Evolutionary conservation across 2,113 vertebrate genomes (phyloP).

Genomic region (Strix uralensis): DNA sequence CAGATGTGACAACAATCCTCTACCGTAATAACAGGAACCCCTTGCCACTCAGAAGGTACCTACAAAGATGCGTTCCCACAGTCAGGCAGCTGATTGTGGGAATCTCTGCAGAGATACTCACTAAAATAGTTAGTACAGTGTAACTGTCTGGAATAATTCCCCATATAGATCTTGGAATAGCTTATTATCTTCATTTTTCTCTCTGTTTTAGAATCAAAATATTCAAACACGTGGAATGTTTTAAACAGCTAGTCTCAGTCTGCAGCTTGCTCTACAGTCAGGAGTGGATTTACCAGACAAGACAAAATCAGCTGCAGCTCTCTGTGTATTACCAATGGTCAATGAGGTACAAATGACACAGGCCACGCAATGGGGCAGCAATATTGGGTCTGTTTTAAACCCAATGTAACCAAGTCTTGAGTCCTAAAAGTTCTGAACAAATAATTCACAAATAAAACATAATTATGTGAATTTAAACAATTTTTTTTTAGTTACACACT

Average conservation of each 20-base stretch:
- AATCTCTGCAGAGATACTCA: neutral
- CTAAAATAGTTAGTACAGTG: neutral
- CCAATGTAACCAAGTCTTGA: neutral
- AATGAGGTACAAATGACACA: neutral
- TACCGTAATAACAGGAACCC: neutral
- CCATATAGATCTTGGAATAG: neutral
- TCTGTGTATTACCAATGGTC: neutral
- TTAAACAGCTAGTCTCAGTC: neutral
- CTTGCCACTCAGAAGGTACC: neutral
- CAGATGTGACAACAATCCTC: neutral
- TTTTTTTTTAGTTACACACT: neutral
- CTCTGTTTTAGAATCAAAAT: slow-evolving; percentile 9
- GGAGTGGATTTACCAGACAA: neutral
- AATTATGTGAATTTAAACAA: neutral
- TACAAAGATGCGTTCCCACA: neutral
- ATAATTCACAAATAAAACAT: neutral
- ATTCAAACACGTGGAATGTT: neutral
- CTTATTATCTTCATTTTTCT: neutral
- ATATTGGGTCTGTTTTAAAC: neutral
- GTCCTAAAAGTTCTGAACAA: neutral
- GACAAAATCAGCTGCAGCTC: neutral
- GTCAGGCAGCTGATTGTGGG: neutral
- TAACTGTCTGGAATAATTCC: neutral
- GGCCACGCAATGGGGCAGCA: neutral
- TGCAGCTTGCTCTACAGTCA: neutral